These are phyloP conservation scores for Euura saliciscinereae DNA, from an alignment of 1,140 invertebrate genomes.

Conservation along the genomic window DNA sequence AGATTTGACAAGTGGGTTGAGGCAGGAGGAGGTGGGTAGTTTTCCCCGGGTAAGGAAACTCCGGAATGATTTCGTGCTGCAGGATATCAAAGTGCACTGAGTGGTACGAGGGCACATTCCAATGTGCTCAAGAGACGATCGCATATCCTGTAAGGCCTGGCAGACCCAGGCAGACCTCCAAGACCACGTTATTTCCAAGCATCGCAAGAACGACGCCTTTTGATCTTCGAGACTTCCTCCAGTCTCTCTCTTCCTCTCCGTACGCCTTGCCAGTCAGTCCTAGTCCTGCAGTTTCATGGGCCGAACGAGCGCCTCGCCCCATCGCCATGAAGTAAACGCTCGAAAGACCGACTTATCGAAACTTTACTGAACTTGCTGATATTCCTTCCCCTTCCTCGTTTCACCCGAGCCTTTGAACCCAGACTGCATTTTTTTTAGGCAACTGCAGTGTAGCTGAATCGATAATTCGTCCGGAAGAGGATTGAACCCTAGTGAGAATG, in stretches of 20 bases:
- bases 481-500: too few species aligned
- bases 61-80: not conserved
- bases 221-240: conserved; percentile 49
- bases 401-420: not conserved
- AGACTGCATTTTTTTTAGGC: not conserved
- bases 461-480: too few species aligned
- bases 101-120: not conserved
- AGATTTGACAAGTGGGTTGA: conserved; percentile 5
- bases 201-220: conserved; percentile 36
- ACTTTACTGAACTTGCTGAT: conserved; percentile 38
- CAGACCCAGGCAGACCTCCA: conserved; percentile 29
- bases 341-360: conserved; percentile 44
- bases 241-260: conserved; percentile 31
- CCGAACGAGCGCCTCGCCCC: conserved; percentile 2
- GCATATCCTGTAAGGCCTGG: not conserved
- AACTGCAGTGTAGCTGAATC: not conserved
- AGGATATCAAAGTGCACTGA: not conserved
- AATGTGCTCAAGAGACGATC: not conserved
- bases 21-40: not conserved
- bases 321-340: conserved; percentile 41
- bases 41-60: not conserved
- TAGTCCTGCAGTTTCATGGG: not conserved
- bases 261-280: conserved; percentile 22
- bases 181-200: conserved; percentile 46
- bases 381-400: not conserved